Evolutionary conservation across 1,140 invertebrate species (phyloP), one percentile per base, ranked within the genome.

Genomic region (Drosophila triauraria): DNA sequence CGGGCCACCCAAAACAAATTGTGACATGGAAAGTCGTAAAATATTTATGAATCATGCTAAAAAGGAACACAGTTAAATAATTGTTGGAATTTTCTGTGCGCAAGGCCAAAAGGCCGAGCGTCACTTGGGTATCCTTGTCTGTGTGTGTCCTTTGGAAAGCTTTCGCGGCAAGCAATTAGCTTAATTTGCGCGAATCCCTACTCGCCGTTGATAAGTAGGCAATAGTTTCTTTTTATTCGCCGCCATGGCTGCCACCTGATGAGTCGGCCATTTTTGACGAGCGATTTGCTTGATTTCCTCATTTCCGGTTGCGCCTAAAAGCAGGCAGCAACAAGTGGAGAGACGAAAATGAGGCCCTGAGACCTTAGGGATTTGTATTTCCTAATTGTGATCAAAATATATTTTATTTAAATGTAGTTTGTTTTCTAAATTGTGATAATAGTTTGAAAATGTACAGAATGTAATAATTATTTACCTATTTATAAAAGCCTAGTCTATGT

Each of bases 11-110:
- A 56, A 58, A 77, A 83, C 83, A 87, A 78, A 69, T 88, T 88
- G 84, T 87, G 83, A 87, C 83, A 88, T 87, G 80, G 60, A 56
- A 78, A 84, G 83, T 84, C 77, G 82, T 87, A 74, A 87, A 87
- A 88, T 87, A 87, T 87, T 87, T 84, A 87, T 84, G 80, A 87
- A 78, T 81, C 68, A 70, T 78, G 76, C 58, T n/a, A 54, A 40
- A 50, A 51, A 30, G 27, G 74, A 68, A 57, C 27, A 69, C 83
- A 70, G 76, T 87, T 77, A 87, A 87, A 88, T 83, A 88, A 83
- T 87, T 83, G 84, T 80, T 80, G 83, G 50, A 57, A 77, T 83
- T 87, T 79, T 30, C 27, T 30, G 27, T 80, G 46, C 47, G 70
- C 64, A 23, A 43, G 60, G 62, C 20, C 53, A 35, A 71, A 46